Conservation (phyloP, 2,113 vertebrate genomes). For the Dicrurus megarhynchus region DNA sequence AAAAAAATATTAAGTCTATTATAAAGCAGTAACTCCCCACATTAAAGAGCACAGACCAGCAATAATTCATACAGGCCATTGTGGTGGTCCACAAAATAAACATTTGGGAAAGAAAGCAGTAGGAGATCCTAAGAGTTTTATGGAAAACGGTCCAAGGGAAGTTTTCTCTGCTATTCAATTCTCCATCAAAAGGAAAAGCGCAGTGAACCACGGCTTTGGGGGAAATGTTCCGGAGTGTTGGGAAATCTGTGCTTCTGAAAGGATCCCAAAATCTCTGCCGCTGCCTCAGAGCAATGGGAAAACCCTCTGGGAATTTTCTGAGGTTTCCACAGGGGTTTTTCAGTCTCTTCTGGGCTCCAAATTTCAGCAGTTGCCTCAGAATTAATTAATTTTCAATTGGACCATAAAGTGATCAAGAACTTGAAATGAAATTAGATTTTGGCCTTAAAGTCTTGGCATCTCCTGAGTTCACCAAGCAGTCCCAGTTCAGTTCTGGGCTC, state of each 20-base stretch:
- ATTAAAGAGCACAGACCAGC: constrained; percentile 1
- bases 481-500: not conserved
- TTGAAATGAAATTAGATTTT: not conserved
- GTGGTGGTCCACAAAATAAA: constrained; percentile 55
- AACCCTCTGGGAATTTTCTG: not conserved
- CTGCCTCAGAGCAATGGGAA: not conserved
- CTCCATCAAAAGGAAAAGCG: not conserved
- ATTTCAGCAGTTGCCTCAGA: not conserved
- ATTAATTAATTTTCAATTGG: not conserved
- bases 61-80: not conserved
- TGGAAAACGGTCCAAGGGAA: not conserved
- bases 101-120: not conserved
- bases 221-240: not conserved
- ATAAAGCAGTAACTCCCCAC: not conserved
- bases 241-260: not conserved
- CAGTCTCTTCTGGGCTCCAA: not conserved
- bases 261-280: not conserved
- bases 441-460: not conserved
- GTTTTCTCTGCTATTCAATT: not conserved
- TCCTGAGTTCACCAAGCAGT: not conserved
- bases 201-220: not conserved
- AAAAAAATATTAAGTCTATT: not conserved
- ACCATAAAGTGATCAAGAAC: not conserved
- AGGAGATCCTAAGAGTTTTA: not conserved
- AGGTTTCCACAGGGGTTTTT: fast-evolving